Evolutionary conservation across 2,113 vertebrate species (phyloP).

Genomic region (Amphilophus citrinellus): DNA sequence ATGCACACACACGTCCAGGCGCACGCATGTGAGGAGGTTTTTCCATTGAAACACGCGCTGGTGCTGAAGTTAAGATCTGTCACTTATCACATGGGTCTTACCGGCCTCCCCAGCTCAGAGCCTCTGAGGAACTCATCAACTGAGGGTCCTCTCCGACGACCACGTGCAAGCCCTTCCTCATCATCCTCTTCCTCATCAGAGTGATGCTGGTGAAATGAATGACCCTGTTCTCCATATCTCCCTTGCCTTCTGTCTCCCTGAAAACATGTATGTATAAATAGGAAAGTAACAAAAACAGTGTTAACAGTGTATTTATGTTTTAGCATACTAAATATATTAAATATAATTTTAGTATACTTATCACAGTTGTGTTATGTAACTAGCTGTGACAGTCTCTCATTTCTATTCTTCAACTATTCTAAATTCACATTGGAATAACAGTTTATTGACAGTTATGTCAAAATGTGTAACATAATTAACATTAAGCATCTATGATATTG

Average conservation of each 20-base stretch:
- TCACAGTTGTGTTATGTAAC: neutral
- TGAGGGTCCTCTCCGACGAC: conserved; percentile 87
- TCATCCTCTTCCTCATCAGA: conserved; percentile 90
- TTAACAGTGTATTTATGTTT: neutral
- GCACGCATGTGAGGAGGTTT: conserved; percentile 34
- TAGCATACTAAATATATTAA: neutral
- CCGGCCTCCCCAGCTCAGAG: conserved; percentile 93
- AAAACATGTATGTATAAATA: neutral
- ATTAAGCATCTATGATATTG: neutral
- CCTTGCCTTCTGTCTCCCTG: conserved; percentile 87
- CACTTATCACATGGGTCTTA: conserved; percentile 64
- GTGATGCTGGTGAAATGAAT: conserved; percentile 82
- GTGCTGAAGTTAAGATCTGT: conserved; percentile 13
- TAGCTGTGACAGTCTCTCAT: neutral
- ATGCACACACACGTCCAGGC: conserved; percentile 11
- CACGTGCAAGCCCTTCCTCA: conserved; percentile 87
- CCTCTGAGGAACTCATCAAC: conserved; percentile 96
- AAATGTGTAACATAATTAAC: neutral
- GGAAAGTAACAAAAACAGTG: neutral
- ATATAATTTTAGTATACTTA: neutral
- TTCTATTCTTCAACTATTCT: neutral
- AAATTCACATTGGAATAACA: neutral
- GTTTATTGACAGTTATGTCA: neutral
- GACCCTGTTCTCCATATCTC: conserved; percentile 77
- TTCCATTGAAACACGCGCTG: conserved; percentile 11